phyloP scores from a whole-genome alignment of 2,797 vertebrate species.

The Myotis findleyi region DNA sequence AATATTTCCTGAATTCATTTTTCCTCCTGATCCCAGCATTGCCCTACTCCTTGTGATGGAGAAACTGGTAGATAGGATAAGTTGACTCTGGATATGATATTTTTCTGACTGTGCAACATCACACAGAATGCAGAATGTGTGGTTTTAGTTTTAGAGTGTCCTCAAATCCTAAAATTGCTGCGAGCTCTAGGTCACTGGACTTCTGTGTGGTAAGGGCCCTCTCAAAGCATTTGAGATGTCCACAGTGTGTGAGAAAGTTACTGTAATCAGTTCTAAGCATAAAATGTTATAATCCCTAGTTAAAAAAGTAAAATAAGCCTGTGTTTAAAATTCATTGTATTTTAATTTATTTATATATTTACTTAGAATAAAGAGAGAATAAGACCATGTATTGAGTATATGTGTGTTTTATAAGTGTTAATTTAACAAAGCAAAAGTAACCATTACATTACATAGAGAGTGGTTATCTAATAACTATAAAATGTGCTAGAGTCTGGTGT shows the following conservation, averaged over 20 bases:
- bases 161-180: not conserved
- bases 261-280: not conserved
- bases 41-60: not conserved
- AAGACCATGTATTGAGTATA: not conserved
- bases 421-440: conserved; percentile 19
- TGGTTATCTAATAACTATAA: not conserved
- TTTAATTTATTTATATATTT: conserved; percentile 50
- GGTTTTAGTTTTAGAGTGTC: not conserved
- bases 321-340: conserved; percentile 14
- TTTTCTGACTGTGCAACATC: not conserved
- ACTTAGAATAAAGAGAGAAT: not conserved
- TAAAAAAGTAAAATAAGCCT: not conserved
- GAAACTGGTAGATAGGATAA: not conserved
- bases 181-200: not conserved
- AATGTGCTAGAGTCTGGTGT: not conserved
- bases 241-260: not conserved
- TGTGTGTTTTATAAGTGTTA: not conserved
- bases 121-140: not conserved
- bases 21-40: not conserved
- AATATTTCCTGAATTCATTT: not conserved
- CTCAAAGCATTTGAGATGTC: not conserved
- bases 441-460: not conserved
- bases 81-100: not conserved
- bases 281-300: not conserved
- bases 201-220: not conserved